A percentile compares a stretch with the other conserved stretches of the same genome.
These are phyloP conservation scores for Epinotia demarniana DNA, from an alignment of 2,888 invertebrate genomes.

Conservation along the genomic window DNA sequence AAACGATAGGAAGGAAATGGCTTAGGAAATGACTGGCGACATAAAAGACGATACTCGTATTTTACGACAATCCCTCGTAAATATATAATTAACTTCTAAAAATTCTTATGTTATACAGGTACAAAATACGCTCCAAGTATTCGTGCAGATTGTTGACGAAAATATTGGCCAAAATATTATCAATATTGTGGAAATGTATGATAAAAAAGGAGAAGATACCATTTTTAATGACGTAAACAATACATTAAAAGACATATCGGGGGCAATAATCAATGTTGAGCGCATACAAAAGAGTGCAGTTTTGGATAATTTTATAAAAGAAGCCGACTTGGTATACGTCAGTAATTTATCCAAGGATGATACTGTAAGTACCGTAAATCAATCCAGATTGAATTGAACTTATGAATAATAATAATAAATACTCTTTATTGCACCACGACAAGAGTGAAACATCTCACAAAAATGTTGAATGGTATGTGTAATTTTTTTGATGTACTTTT, in stretches of 20 bases:
- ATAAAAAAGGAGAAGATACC: conserved; percentile 40
- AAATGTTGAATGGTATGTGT: too few relatives aligned
- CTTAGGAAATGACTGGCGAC: neutral
- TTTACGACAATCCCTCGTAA: neutral
- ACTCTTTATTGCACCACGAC: too few relatives aligned
- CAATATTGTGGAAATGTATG: conserved; percentile 44
- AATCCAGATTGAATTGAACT: neutral
- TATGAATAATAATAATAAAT: too few relatives aligned
- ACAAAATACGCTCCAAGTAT: conserved; percentile 43
- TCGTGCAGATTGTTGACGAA: conserved; percentile 50
- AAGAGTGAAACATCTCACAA: too few relatives aligned
- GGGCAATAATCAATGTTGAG: conserved; percentile 21
- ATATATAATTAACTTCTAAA: neutral
- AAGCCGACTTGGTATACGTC: conserved; percentile 41
- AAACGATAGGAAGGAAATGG: neutral
- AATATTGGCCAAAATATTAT: conserved; percentile 46
- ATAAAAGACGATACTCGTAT: neutral
- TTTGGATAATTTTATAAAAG: conserved; percentile 27
- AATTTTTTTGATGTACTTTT: too few relatives aligned
- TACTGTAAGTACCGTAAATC: conserved; percentile 36
- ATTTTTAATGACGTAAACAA: conserved; percentile 24
- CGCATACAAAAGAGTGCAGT: conserved; percentile 36
- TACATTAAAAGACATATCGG: conserved; percentile 16
- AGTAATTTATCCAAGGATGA: conserved; percentile 36
- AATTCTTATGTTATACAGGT: conserved; percentile 47